Evolutionary conservation across 2,113 vertebrate genomes (phyloP).

Genomic region (Aldabrachelys gigantea): DNA sequence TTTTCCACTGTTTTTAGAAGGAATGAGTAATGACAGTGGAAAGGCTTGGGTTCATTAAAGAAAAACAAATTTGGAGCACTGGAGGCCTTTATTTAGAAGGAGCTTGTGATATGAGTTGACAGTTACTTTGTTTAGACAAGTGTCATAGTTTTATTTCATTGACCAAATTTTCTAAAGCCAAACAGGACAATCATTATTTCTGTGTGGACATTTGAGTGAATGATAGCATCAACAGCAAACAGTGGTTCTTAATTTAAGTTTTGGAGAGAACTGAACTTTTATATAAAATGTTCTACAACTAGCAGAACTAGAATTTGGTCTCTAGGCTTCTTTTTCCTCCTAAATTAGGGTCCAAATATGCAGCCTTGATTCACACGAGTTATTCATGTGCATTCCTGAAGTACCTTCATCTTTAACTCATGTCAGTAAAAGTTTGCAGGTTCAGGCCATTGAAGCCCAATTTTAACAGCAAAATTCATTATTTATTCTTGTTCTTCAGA

Average conservation of each 20-base stretch:
- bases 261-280: slow-evolving; percentile 6
- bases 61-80: slow-evolving; percentile 76
- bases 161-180: slow-evolving; percentile 68
- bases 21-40: slow-evolving; percentile 76
- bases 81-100: slow-evolving; percentile 73
- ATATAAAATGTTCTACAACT: background rate
- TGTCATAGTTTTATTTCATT: slow-evolving; percentile 74
- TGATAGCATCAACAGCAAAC: slow-evolving; percentile 55
- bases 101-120: slow-evolving; percentile 72
- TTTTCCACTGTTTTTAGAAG: slow-evolving; percentile 77
- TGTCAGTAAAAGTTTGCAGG: background rate
- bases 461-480: background rate
- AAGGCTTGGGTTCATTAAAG: slow-evolving; percentile 77
- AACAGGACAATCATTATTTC: slow-evolving; percentile 64
- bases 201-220: slow-evolving; percentile 31
- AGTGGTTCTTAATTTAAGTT: slow-evolving; percentile 32
- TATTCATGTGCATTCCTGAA: background rate
- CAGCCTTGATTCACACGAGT: background rate
- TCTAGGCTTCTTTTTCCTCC: background rate
- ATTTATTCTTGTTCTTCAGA: background rate
- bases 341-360: background rate
- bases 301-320: background rate
- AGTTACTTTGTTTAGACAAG: slow-evolving; percentile 81
- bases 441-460: background rate
- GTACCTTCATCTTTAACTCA: background rate